These are phyloP conservation scores for Meriones unguiculatus DNA, from an alignment of 2,113 vertebrate genomes.

Conservation along the genomic window DNA sequence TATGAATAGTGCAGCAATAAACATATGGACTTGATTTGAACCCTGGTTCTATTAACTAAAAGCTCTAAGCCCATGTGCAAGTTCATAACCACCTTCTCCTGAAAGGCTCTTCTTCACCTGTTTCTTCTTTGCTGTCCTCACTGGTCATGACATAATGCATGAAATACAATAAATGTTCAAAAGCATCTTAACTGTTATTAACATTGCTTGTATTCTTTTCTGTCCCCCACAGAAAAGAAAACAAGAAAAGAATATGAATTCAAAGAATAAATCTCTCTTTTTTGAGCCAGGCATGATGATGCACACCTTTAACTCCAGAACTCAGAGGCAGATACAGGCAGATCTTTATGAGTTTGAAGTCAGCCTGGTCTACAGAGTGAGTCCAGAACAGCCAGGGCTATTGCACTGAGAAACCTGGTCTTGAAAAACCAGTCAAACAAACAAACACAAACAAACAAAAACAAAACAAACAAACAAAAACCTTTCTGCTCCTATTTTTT, in stretches of 20 bases:
- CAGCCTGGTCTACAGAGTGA: too few species aligned
- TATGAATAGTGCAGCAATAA: neutral
- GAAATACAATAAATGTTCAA: neutral
- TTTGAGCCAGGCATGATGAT: too few species aligned
- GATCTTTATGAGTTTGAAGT: too few species aligned
- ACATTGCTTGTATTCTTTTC: neutral
- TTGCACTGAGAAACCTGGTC: too few species aligned
- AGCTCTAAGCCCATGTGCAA: neutral
- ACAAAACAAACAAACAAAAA: too few species aligned
- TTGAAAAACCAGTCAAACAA: too few species aligned
- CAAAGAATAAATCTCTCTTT: neutral
- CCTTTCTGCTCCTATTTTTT: neutral
- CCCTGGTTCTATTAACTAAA: neutral
- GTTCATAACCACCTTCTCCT: neutral
- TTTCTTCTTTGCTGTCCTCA: neutral
- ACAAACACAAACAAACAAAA: too few species aligned
- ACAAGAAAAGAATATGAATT: neutral
- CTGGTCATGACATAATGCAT: neutral
- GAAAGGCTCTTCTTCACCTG: neutral
- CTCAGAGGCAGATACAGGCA: too few species aligned
- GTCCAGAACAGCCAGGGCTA: too few species aligned
- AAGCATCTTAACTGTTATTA: neutral
- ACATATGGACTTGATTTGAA: neutral
- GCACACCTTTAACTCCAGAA: too few species aligned
- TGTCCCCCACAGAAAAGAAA: neutral